phyloP scores from a whole-genome alignment of 2,113 vertebrate species.

The Tapirus terrestris region DNA sequence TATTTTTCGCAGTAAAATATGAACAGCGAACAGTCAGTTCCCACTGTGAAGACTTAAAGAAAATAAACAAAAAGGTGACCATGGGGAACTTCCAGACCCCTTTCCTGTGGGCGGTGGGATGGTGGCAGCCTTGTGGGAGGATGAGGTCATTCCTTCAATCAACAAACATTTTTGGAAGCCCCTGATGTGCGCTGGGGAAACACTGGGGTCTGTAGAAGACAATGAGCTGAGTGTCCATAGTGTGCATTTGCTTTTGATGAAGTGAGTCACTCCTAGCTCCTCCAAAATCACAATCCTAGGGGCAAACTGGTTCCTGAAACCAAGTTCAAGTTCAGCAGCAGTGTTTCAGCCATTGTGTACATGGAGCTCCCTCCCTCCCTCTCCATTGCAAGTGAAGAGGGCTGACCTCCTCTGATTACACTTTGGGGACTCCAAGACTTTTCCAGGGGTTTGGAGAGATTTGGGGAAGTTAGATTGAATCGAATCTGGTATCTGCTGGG shows the following conservation, averaged over 20 bases:
- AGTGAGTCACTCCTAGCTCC: not conserved
- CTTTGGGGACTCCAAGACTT: not conserved
- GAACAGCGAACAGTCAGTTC: not conserved
- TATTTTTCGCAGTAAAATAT: conserved; percentile 12
- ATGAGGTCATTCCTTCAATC: not conserved
- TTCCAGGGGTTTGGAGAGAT: not conserved
- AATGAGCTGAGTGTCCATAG: not conserved
- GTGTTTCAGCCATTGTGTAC: rapidly evolving
- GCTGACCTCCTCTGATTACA: not conserved
- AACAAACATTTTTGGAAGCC: not conserved
- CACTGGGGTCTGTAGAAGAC: not conserved
- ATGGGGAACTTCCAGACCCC: not conserved
- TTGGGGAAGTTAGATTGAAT: not conserved
- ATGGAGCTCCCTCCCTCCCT: rapidly evolving
- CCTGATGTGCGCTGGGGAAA: not conserved
- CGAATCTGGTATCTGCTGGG: not conserved
- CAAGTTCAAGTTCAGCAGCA: not conserved
- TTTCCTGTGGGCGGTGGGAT: not conserved
- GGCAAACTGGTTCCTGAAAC: not conserved
- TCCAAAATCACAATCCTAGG: not conserved
- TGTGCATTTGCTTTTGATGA: not conserved
- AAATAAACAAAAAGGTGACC: conserved; percentile 1
- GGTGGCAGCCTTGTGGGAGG: not conserved
- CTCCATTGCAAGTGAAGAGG: not conserved
- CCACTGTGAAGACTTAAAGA: not conserved